phyloP scores from a whole-genome alignment of 2,113 vertebrate species.

The Misgurnus anguillicaudatus region DNA sequence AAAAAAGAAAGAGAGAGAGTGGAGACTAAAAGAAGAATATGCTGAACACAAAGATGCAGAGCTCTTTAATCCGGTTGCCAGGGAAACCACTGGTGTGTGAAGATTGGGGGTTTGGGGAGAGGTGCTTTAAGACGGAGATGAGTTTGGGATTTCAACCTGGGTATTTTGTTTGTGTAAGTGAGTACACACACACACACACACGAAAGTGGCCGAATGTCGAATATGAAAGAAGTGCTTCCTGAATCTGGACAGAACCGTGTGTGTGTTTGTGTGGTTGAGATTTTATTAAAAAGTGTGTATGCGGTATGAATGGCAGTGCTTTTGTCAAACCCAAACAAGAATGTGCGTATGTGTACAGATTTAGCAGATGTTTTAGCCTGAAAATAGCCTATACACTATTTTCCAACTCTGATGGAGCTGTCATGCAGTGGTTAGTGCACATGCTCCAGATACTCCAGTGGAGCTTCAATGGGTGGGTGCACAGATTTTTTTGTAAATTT shows the following conservation, averaged over 20 bases:
- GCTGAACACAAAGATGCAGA: slow-evolving; percentile 53
- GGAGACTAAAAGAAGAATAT: slow-evolving; percentile 53
- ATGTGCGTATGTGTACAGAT: neutral
- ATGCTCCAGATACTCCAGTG: neutral
- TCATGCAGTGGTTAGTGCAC: neutral
- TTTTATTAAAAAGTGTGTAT: slow-evolving; percentile 16
- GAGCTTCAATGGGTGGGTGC: no score
- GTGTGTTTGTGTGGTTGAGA: neutral
- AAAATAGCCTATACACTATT: neutral
- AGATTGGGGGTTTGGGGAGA: slow-evolving; percentile 41
- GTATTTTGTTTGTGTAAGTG: slow-evolving; percentile 43
- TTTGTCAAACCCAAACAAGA: neutral
- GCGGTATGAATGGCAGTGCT: neutral
- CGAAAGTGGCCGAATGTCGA: neutral
- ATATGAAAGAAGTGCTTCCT: neutral
- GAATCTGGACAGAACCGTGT: slow-evolving; percentile 2
- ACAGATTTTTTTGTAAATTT: no score
- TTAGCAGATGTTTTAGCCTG: neutral
- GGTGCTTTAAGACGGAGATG: slow-evolving; percentile 40
- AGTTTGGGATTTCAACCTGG: slow-evolving; percentile 32
- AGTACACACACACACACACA: slow-evolving; percentile 3
- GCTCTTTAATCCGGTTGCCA: slow-evolving; percentile 61
- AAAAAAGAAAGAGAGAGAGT: neutral
- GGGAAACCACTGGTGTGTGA: slow-evolving; percentile 57
- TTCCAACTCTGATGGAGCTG: neutral